Conservation (phyloP, 1,140 invertebrate genomes). For the Melitaea cinxia region DNA sequence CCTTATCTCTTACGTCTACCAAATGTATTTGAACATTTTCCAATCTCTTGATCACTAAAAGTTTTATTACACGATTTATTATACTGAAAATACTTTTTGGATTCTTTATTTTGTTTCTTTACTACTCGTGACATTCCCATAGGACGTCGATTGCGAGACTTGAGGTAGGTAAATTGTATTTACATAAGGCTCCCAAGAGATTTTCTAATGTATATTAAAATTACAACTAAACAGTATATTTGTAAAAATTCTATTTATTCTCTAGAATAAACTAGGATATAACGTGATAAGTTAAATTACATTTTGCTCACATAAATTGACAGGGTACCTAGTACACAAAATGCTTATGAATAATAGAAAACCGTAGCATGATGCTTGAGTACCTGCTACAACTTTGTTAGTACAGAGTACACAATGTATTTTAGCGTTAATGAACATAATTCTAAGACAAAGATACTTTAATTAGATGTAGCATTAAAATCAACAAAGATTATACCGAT, state of each 20-base stretch:
- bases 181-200: too few species aligned
- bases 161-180: too few species aligned
- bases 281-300: neutral
- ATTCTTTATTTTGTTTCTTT: too few species aligned
- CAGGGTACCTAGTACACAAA: neutral
- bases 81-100: too few species aligned
- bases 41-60: slow-evolving; percentile 87
- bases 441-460: neutral
- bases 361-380: neutral
- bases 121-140: too few species aligned
- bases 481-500: slow-evolving; percentile 77
- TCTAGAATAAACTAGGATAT: too few species aligned
- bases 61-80: too few species aligned
- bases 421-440: neutral
- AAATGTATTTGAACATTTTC: slow-evolving; percentile 84
- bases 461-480: neutral
- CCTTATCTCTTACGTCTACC: slow-evolving; percentile 73
- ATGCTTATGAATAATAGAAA: neutral
- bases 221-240: too few species aligned
- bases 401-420: neutral
- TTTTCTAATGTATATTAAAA: too few species aligned
- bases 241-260: too few species aligned
- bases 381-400: neutral
- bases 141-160: too few species aligned
- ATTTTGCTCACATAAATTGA: neutral